Percentiles rank a stretch among this genome's conserved stretches.
phyloP scores from a whole-genome alignment of 2,113 vertebrate genomes.

The Pollachius pollachius region DNA sequence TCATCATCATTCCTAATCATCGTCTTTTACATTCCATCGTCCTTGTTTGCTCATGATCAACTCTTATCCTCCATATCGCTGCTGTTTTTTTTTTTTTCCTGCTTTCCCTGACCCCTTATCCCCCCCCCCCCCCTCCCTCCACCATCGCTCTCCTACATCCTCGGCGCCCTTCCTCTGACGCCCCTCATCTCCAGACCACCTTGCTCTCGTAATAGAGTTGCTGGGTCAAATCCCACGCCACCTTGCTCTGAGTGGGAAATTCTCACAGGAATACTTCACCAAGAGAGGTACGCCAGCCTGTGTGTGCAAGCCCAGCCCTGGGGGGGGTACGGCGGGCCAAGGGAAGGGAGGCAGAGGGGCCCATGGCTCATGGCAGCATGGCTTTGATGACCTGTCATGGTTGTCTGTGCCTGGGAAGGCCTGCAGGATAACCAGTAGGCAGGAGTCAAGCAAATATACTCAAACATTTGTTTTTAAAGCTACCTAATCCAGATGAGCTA shows the following conservation, averaged over 20 bases:
- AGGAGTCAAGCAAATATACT: not conserved
- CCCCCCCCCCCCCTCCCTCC: constrained; percentile 11
- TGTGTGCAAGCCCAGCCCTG: constrained; percentile 51
- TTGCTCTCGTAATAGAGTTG: constrained; percentile 84
- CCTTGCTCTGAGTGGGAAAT: constrained; percentile 92
- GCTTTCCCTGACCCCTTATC: not conserved
- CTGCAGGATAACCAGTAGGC: not conserved
- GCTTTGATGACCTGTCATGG: not conserved
- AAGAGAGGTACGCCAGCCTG: constrained; percentile 85
- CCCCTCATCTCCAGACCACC: constrained; percentile 76
- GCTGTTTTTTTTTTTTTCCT: constrained; percentile 2
- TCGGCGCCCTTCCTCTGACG: constrained; percentile 25
- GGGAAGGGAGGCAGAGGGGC: constrained; percentile 10
- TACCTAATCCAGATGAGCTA: too few species aligned
- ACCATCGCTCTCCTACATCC: constrained; percentile 10
- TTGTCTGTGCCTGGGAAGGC: not conserved
- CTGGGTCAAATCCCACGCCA: constrained; percentile 94
- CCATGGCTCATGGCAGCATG: constrained; percentile 29
- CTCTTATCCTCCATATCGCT: constrained; percentile 14
- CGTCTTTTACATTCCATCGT: constrained; percentile 8
- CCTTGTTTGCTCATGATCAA: not conserved
- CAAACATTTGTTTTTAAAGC: not conserved
- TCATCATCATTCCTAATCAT: not conserved
- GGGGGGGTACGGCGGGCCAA: constrained; percentile 21
- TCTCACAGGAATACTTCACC: constrained; percentile 98